These are phyloP conservation scores for Aphidoletes aphidimyza DNA, from an alignment of 2,888 invertebrate species.

Conservation along the genomic window DNA sequence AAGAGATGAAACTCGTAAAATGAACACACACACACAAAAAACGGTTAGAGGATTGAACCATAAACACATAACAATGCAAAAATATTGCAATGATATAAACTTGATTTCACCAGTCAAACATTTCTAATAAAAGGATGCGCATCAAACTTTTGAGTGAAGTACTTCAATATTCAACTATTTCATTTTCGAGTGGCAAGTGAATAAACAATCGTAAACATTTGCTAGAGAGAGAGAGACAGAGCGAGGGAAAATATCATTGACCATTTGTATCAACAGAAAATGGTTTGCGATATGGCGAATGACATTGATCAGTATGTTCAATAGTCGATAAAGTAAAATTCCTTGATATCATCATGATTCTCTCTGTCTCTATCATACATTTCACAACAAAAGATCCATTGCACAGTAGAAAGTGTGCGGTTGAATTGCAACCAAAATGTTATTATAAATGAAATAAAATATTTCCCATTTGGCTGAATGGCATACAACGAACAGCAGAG, in stretches of 20 bases:
- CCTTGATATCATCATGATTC: background rate
- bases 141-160: background rate
- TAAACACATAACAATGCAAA: background rate
- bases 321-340: background rate
- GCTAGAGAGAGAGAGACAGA: background rate
- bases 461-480: background rate
- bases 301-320: background rate
- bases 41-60: background rate
- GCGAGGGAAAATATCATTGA: background rate
- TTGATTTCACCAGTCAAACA: constrained; percentile 3
- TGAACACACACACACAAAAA: no score
- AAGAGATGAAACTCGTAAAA: background rate
- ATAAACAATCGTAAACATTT: background rate
- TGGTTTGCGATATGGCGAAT: background rate
- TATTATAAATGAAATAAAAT: constrained; percentile 11
- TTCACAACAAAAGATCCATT: background rate
- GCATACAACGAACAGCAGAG: background rate
- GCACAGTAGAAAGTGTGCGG: background rate
- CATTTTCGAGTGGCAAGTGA: background rate
- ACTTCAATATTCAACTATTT: constrained; percentile 1
- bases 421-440: constrained; percentile 20
- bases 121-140: constrained; percentile 4
- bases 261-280: constrained; percentile 14
- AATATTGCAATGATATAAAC: background rate
- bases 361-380: no score